Percentiles rank a stretch among this genome's conserved stretches.
Conservation (phyloP, 2,113 vertebrate genomes). For the Rhineura floridana region DNA sequence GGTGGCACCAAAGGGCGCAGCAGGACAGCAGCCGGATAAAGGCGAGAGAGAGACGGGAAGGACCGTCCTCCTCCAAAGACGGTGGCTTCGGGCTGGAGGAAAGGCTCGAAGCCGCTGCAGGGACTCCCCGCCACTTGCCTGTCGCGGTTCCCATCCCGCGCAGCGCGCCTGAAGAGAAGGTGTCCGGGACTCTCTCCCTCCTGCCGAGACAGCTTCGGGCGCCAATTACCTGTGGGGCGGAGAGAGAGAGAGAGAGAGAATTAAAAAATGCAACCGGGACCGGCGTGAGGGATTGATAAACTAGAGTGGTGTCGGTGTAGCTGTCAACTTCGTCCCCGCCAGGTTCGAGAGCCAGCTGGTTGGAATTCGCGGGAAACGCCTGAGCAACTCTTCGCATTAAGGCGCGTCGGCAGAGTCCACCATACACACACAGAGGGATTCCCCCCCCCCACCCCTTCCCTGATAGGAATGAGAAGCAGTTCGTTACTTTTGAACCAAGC, state of each 20-base stretch:
- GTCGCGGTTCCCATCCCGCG: background rate
- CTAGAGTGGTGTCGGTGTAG: background rate
- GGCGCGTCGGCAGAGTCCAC: too few relatives aligned
- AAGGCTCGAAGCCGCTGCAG: background rate
- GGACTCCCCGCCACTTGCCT: slow-evolving; percentile 5
- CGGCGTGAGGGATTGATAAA: background rate
- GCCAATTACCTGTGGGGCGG: background rate
- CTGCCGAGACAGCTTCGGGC: background rate
- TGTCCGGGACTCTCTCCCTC: background rate
- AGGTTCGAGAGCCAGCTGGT: background rate
- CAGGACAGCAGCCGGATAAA: background rate
- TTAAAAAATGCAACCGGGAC: background rate
- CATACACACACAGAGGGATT: too few relatives aligned
- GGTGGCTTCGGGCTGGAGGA: background rate
- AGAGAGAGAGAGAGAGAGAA: too few relatives aligned
- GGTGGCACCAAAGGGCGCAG: too few relatives aligned
- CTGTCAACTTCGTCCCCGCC: background rate
- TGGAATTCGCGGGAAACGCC: background rate
- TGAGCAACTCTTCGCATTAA: too few relatives aligned
- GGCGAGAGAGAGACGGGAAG: background rate
- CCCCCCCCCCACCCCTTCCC: background rate
- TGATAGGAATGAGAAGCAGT: background rate
- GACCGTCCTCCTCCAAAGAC: background rate
- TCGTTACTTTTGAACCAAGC: background rate
- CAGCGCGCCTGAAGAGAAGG: background rate